Percentiles rank a stretch among this genome's conserved stretches.
Conservation (phyloP, 1,140 invertebrate species). For the Megathymus violae region DNA sequence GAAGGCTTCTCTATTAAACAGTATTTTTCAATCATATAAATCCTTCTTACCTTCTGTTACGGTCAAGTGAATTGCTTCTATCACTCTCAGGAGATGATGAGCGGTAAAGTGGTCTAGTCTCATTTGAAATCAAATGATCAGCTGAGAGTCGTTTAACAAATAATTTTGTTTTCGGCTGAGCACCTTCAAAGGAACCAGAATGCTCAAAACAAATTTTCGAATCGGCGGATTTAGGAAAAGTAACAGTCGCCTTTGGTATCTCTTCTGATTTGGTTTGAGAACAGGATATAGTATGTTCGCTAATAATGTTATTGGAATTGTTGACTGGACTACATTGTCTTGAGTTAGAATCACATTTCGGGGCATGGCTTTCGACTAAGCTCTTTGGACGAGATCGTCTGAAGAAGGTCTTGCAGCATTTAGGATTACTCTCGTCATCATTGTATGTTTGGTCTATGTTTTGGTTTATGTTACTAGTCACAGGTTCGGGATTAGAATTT, state of each 20-base stretch:
- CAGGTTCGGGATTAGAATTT: slow-evolving; percentile 51
- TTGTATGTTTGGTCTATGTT: slow-evolving; percentile 49
- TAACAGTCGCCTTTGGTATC: slow-evolving; percentile 70
- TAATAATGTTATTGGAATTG: slow-evolving; percentile 68
- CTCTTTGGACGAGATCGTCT: slow-evolving; percentile 73
- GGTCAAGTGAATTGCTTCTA: slow-evolving; percentile 75
- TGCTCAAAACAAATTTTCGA: slow-evolving; percentile 72
- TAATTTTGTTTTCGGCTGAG: slow-evolving; percentile 74
- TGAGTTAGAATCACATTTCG: slow-evolving; percentile 62
- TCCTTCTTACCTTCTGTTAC: slow-evolving; percentile 67
- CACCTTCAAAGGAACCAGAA: slow-evolving; percentile 77
- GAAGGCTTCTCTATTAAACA: too few relatives aligned
- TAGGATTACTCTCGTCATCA: slow-evolving; percentile 66
- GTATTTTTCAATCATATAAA: too few relatives aligned
- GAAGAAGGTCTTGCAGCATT: slow-evolving; percentile 76
- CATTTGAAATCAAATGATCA: slow-evolving; percentile 77
- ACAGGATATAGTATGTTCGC: slow-evolving; percentile 60
- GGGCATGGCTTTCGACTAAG: slow-evolving; percentile 59
- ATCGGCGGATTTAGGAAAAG: slow-evolving; percentile 72
- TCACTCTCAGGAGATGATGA: slow-evolving; percentile 78
- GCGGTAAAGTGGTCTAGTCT: slow-evolving; percentile 66
- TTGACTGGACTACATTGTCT: slow-evolving; percentile 64
- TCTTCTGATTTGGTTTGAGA: slow-evolving; percentile 72
- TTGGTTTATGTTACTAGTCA: slow-evolving; percentile 49
- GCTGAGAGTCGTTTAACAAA: slow-evolving; percentile 78